Evolutionary conservation across 2,888 invertebrate genomes (phyloP).

Genomic region (Drosophila emarginata): DNA sequence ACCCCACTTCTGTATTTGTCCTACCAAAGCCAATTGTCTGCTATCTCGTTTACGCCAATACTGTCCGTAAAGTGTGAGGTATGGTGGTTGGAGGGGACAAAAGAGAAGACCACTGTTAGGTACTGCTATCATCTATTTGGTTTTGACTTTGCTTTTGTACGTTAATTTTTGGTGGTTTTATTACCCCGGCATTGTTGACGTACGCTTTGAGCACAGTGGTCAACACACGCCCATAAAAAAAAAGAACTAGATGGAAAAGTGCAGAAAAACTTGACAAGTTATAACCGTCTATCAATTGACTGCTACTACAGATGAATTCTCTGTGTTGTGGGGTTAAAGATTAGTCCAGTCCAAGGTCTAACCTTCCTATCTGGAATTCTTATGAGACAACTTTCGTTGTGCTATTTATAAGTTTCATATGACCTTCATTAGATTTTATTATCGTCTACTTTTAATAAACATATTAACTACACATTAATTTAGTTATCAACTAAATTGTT

Average conservation of each 20-base stretch:
- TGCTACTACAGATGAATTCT: not conserved
- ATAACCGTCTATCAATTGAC: no score
- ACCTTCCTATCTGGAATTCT: not conserved
- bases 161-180: conserved; percentile 61
- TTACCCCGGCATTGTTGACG: conserved; percentile 38
- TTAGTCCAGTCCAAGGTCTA: not conserved
- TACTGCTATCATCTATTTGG: conserved; percentile 29
- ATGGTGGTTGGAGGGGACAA: not conserved
- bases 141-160: conserved; percentile 45
- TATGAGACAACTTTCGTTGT: not conserved
- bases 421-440: not conserved
- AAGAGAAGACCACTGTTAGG: not conserved
- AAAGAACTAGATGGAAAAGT: not conserved
- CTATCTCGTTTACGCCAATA: conserved; percentile 2
- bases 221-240: not conserved
- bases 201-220: conserved; percentile 33
- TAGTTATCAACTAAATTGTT: no score
- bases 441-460: not conserved
- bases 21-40: not conserved
- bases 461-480: not conserved
- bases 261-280: not conserved
- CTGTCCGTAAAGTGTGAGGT: not conserved
- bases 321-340: not conserved
- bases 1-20: not conserved
- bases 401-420: not conserved